Evolutionary conservation across 2,888 invertebrate species (phyloP).

Genomic region (Schizotus pectinicornis): DNA sequence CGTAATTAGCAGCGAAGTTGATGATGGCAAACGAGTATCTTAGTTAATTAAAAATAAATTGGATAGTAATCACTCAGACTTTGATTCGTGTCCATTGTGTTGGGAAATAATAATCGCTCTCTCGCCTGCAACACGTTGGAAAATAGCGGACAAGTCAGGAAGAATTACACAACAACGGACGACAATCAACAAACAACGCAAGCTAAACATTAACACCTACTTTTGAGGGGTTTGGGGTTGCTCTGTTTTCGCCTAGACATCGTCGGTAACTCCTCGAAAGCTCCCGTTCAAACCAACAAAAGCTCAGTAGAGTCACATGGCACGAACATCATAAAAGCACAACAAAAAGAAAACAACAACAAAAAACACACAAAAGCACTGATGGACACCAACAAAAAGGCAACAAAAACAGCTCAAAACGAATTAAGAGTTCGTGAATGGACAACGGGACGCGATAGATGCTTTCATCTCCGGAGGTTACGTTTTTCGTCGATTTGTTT

Average conservation of each 20-base stretch:
- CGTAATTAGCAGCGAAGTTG: too few species aligned
- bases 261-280: slow-evolving; percentile 67
- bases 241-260: slow-evolving; percentile 97
- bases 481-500: slow-evolving; percentile 39
- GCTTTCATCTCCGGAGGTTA: slow-evolving; percentile 36
- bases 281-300: slow-evolving; percentile 32
- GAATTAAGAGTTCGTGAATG: slow-evolving; percentile 17
- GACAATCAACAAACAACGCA: slow-evolving; percentile 13
- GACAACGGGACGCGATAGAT: slow-evolving; percentile 15
- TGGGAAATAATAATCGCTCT: slow-evolving; percentile 17
- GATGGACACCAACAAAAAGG: slow-evolving; percentile 37
- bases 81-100: slow-evolving; percentile 9
- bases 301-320: slow-evolving; percentile 41
- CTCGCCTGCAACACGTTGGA: slow-evolving; percentile 4
- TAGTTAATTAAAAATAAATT: slow-evolving; percentile 21
- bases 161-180: slow-evolving; percentile 18
- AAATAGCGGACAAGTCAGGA: slow-evolving; percentile 14
- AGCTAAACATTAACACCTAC: slow-evolving; percentile 65
- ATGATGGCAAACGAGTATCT: background rate
- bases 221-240: slow-evolving; percentile 95
- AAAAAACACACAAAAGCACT: slow-evolving; percentile 41
- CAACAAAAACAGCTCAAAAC: slow-evolving; percentile 38
- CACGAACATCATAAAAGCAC: slow-evolving; percentile 32
- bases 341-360: slow-evolving; percentile 32
- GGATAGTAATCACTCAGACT: slow-evolving; percentile 17